Base-by-base conservation (phyloP, 2,797 vertebrate species). In the Clarias fuscus region DNA sequence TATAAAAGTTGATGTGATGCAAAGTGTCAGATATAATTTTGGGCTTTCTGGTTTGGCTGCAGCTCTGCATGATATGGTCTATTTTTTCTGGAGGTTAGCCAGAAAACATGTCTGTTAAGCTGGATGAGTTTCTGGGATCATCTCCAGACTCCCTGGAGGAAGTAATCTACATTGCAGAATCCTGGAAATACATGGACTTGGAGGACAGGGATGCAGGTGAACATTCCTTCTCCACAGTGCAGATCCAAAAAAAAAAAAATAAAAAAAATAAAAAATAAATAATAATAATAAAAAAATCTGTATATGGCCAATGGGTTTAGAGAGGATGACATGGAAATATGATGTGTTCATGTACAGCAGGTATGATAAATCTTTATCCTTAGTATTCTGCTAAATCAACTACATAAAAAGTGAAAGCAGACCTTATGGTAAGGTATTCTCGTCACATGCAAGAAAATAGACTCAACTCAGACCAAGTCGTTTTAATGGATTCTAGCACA, bases 11-110 rank as follows among this genome's bases (percentile, higher is more conserved):
- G 93, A 94, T 73, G 89, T 93, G 92, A 93, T 91, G 91, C 92
- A 92, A 92, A 82, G 90, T 93, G 94, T 95, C 94, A 94, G 90
- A 91, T 94, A 93, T 93, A 92, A 93, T 94, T 94, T 88, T 90
- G 87, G 76, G 85, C 87, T 88, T 87, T 93, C 91, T 92, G 92
- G 88, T 89, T 89, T 88, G 88, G 89, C 92, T 83, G 40, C 89
- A 90, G 89, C 91, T 92, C 92, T 92, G 91, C 87, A 93, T 92
- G 91, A 92, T 93, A 91, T 85, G 91, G 87, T 91, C 90, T 89
- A 89, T 90, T 93, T 92, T 92, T 93, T 88, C 91, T 95, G 94
- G 95, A 93, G 27, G 11, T 33, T 30, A 61, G 93, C 94, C 95
- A 95, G 93, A 53, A 53, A 53, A 91, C 91, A 90, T 93, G 89